phyloP scores from a whole-genome alignment of 2,113 vertebrate genomes.

The Carettochelys insculpta region DNA sequence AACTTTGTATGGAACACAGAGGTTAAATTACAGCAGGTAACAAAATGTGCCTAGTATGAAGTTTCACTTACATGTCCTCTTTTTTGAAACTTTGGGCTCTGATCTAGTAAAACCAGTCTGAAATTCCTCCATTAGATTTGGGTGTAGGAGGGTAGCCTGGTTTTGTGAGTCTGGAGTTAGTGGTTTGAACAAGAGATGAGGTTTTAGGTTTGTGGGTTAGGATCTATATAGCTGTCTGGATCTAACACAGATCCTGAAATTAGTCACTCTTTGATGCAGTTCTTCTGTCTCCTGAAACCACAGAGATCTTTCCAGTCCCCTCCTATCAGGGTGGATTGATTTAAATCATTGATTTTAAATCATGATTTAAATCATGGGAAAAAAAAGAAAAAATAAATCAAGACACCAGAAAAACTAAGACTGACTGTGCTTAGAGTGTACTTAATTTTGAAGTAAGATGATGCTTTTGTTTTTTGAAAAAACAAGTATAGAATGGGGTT shows the following conservation, averaged over 20 bases:
- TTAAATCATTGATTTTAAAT: too few relatives aligned
- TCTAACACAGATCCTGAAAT: not conserved
- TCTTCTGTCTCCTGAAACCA: not conserved
- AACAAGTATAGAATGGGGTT: too few relatives aligned
- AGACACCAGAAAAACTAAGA: too few relatives aligned
- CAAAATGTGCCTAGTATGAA: not conserved
- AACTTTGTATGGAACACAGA: not conserved
- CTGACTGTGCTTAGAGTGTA: too few relatives aligned
- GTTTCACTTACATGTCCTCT: not conserved
- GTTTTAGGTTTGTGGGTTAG: not conserved
- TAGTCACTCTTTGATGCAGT: not conserved
- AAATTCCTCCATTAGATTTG: not conserved
- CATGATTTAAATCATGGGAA: too few relatives aligned
- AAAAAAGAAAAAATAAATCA: too few relatives aligned
- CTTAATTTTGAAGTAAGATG: too few relatives aligned
- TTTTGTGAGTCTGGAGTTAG: not conserved
- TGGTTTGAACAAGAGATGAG: not conserved
- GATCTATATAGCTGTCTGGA: not conserved
- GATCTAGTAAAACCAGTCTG: not conserved
- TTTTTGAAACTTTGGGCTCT: not conserved
- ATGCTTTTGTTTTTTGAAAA: too few relatives aligned
- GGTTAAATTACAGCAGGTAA: not conserved
- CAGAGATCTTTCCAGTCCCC: not conserved
- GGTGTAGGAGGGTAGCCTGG: not conserved
- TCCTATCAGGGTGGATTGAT: too few relatives aligned